Base-by-base conservation (phyloP, 2,113 vertebrate genomes). In the Halichoerus grypus region DNA sequence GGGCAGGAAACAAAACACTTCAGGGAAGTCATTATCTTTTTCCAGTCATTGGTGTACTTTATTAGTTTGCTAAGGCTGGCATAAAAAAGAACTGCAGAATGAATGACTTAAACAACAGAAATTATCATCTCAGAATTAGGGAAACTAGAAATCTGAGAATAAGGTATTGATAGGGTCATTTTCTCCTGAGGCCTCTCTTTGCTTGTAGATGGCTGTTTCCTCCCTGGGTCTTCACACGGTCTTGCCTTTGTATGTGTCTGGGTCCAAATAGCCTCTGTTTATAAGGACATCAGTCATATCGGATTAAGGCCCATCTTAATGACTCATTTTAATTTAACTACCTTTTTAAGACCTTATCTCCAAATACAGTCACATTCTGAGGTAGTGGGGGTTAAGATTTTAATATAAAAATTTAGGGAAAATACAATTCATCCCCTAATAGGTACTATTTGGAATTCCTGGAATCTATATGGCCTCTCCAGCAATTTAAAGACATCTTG, bases 101-200 rank as follows among this genome's bases (percentile, higher is more conserved):
- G 15, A 8, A 31, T 76, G 24, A 16, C 15, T 72, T 77, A 77
- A 93, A 79, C 59, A 94, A 80, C 1, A 80, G 76, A 39, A 51
- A 63, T 39, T 42, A 59, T 46, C 82, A 57, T 86, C 36, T 79
- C 36, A 71, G n/a, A 65, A 11, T 65, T 79, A 33, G 24, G 16
- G 28, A 57, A 13, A 19, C 13, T 79, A 39, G 21, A 87, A 88
- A 5, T 72, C 16, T 69, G 79, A 79, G 53, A 83, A 65, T 13
- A 82, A 90, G 12, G 0, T 72, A 28, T 55, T 6, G 57, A 16
- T 26, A 74, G 19, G 24, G 11, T 46, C 61, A 0, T 5, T 88
- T 95, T 91, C n/a, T 79, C 24, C 12, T 69, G 57, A 94, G 46
- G 3, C 33, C 12, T 92, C 4, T 89, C 7, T 96, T 97, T 59